These are phyloP conservation scores for Sialia sialis DNA, from an alignment of 2,113 vertebrate genomes.

Conservation along the genomic window DNA sequence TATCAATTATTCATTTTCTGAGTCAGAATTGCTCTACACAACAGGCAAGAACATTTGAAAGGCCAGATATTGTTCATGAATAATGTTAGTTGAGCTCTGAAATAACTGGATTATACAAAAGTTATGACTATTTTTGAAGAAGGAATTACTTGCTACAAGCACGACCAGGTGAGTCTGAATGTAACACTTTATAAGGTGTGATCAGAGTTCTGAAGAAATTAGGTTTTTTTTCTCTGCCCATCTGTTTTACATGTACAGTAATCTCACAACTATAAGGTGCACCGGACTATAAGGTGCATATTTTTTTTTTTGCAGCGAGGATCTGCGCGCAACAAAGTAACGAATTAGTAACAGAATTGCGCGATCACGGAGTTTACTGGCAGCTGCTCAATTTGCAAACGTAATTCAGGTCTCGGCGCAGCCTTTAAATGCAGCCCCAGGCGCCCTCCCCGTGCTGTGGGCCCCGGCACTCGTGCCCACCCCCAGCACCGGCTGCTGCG, in stretches of 20 bases:
- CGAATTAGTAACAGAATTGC: too few species aligned
- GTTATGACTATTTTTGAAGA: background rate
- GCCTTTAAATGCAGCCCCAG: too few species aligned
- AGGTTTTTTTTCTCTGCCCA: background rate
- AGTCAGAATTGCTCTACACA: background rate
- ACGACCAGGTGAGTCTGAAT: background rate
- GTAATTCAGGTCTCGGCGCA: too few species aligned
- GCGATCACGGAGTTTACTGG: too few species aligned
- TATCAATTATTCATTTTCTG: background rate
- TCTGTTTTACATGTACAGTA: background rate
- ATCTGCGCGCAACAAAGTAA: too few species aligned
- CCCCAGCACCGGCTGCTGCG: too few species aligned
- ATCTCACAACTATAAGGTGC: too few species aligned
- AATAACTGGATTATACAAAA: background rate
- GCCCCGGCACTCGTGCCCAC: too few species aligned
- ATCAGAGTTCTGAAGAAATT: background rate
- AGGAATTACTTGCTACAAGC: background rate
- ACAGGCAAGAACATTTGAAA: background rate
- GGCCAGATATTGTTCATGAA: background rate
- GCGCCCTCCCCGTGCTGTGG: too few species aligned
- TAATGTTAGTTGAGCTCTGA: background rate
- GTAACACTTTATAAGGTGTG: background rate
- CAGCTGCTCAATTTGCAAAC: too few species aligned
- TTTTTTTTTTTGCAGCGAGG: too few species aligned
- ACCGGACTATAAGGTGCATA: too few species aligned